Evolutionary conservation across 2,888 invertebrate genomes (phyloP).

Genomic region (Rhynchonema sp.): DNA sequence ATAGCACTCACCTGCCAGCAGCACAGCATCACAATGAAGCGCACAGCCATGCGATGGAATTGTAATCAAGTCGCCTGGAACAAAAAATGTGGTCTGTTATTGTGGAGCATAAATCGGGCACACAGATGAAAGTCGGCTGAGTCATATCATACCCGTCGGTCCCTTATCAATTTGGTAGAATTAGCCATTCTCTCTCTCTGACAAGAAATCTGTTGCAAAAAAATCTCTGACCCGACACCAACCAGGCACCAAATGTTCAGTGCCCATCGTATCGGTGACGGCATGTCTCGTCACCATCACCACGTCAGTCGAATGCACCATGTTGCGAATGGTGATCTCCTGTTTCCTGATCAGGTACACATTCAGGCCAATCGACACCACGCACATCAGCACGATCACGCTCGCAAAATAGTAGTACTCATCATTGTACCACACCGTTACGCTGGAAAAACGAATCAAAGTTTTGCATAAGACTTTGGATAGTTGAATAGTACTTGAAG

Average conservation of each 20-base stretch:
- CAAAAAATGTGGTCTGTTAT: no score
- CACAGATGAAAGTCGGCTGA: no score
- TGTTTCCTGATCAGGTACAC: conserved; percentile 16
- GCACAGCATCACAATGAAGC: conserved; percentile 51
- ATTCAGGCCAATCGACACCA: conserved; percentile 44
- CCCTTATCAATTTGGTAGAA: no score
- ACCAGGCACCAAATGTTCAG: conserved; percentile 24
- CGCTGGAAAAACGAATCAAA: conserved; percentile 50
- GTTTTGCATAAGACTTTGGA: no score
- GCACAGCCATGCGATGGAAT: conserved; percentile 60
- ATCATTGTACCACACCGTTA: conserved; percentile 64
- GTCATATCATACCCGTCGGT: no score
- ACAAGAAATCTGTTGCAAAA: no score
- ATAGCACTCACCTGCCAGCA: no score
- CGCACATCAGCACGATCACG: conserved; percentile 59
- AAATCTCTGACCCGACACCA: no score
- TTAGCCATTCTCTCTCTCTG: no score
- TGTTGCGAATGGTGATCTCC: conserved; percentile 36
- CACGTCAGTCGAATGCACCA: conserved; percentile 59
- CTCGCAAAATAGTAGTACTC: conserved; percentile 64
- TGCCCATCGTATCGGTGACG: conserved; percentile 36
- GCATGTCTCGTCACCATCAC: conserved; percentile 38
- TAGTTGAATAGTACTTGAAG: no score
- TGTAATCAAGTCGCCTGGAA: conserved; percentile 28
- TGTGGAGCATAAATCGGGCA: no score